phyloP scores from a whole-genome alignment of 2,797 vertebrate species.

The Spondyliosoma cantharus region DNA sequence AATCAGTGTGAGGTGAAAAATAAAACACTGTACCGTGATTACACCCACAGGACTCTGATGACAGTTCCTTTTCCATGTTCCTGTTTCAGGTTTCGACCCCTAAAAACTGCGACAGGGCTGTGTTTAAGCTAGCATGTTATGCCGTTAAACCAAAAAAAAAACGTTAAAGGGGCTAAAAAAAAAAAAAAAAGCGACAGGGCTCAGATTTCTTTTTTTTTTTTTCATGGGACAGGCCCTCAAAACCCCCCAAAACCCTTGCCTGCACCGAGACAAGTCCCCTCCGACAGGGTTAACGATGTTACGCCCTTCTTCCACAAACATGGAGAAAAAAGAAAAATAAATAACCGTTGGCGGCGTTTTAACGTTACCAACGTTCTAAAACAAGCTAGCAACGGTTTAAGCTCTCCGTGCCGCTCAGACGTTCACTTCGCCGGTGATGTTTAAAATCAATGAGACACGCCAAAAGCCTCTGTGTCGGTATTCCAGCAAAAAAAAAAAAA shows the following conservation, averaged over 20 bases:
- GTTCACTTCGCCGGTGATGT: slow-evolving; percentile 13
- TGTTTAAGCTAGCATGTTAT: background rate
- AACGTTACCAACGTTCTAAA: background rate
- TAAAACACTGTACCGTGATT: background rate
- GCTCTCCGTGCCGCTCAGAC: background rate
- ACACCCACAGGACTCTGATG: background rate
- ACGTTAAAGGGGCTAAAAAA: background rate
- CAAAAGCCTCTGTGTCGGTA: slow-evolving; percentile 26
- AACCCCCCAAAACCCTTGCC: background rate
- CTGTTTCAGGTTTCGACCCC: slow-evolving; percentile 29
- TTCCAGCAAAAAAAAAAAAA: slow-evolving; percentile 10
- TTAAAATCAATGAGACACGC: slow-evolving; percentile 41
- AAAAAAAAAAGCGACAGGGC: background rate
- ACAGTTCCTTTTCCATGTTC: slow-evolving; percentile 50
- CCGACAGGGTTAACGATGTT: slow-evolving; percentile 24
- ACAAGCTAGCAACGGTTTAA: background rate
- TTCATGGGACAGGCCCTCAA: slow-evolving; percentile 40
- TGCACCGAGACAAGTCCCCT: slow-evolving; percentile 19
- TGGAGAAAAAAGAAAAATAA: background rate
- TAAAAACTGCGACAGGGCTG: slow-evolving; percentile 12
- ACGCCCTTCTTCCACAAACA: slow-evolving; percentile 51
- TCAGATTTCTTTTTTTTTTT: background rate
- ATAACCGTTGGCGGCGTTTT: too few relatives aligned
- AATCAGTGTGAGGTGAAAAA: background rate
- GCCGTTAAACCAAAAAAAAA: background rate